Conservation (phyloP, 1,140 invertebrate species). For the Goniozus legneri region DNA sequence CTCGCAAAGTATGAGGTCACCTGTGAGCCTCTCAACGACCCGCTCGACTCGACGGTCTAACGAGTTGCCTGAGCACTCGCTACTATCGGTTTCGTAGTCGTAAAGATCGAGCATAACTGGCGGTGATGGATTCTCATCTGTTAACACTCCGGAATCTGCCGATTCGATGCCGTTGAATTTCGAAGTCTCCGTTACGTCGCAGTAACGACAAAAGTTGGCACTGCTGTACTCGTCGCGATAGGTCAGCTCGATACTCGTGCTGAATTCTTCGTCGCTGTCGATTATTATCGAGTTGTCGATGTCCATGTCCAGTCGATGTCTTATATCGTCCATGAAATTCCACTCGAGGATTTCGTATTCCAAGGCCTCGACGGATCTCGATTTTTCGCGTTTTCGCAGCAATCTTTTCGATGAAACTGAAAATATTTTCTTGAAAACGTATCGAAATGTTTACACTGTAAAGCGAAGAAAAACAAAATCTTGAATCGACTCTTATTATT, state of each 20-base stretch:
- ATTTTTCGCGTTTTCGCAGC: too few relatives aligned
- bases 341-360: slow-evolving; percentile 12
- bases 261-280: neutral
- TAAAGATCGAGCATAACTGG: too few relatives aligned
- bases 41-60: slow-evolving; percentile 31
- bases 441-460: too few relatives aligned
- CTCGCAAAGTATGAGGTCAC: slow-evolving; percentile 41
- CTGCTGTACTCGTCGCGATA: neutral
- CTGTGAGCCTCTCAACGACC: slow-evolving; percentile 36
- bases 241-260: too few relatives aligned
- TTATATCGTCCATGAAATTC: slow-evolving; percentile 20
- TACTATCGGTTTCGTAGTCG: slow-evolving; percentile 12
- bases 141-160: slow-evolving; percentile 35
- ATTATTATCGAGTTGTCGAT: slow-evolving; percentile 13
- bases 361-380: too few relatives aligned
- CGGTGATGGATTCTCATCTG: too few relatives aligned
- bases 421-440: too few relatives aligned
- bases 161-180: slow-evolving; percentile 22
- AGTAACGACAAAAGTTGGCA: neutral
- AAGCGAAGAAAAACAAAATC: too few relatives aligned
- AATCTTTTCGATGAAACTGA: too few relatives aligned
- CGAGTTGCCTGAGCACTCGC: slow-evolving; percentile 25
- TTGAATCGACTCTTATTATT: too few relatives aligned
- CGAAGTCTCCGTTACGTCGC: slow-evolving; percentile 1
- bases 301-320: slow-evolving; percentile 24